Percentiles rank a stretch among this genome's conserved stretches.
Evolutionary conservation across 2,888 invertebrate genomes (phyloP).

Genomic region (Ommatoiulus sabulosus): DNA sequence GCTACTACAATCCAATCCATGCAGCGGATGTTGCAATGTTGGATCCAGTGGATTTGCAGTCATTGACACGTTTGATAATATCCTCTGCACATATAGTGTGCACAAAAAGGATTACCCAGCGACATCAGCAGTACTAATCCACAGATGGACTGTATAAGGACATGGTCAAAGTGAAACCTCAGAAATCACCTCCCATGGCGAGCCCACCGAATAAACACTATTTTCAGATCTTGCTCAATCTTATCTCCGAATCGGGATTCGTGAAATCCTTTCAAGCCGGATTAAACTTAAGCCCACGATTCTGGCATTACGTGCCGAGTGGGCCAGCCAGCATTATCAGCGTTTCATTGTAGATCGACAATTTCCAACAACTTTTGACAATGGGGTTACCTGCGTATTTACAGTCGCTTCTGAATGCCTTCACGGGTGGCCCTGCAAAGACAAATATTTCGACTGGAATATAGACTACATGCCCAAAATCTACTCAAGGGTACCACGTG

Average conservation of each 20-base stretch:
- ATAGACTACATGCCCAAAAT: not conserved
- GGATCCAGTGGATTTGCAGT: too few relatives aligned
- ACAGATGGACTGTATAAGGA: not conserved
- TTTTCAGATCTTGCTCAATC: not conserved
- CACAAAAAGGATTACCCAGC: too few relatives aligned
- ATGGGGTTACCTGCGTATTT: constrained; percentile 18
- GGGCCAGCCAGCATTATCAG: constrained; percentile 34
- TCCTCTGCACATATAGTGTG: too few relatives aligned
- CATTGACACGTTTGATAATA: too few relatives aligned
- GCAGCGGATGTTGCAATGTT: too few relatives aligned
- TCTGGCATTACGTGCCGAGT: constrained; percentile 33
- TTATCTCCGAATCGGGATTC: constrained; percentile 3
- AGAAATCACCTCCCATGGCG: constrained; percentile 8
- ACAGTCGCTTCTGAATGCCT: constrained; percentile 1
- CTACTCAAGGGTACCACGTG: not conserved
- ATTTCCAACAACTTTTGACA: constrained; percentile 30
- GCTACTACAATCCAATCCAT: too few relatives aligned
- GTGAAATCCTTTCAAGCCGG: constrained; percentile 26
- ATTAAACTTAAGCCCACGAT: constrained; percentile 11
- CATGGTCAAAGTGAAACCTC: not conserved
- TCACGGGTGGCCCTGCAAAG: not conserved
- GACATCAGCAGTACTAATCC: too few relatives aligned
- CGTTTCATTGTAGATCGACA: constrained; percentile 32
- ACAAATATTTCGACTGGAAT: not conserved
- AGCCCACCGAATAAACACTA: not conserved